Evolutionary conservation across 2,797 vertebrate genomes (phyloP).

Genomic region (Myripristis jacobus): DNA sequence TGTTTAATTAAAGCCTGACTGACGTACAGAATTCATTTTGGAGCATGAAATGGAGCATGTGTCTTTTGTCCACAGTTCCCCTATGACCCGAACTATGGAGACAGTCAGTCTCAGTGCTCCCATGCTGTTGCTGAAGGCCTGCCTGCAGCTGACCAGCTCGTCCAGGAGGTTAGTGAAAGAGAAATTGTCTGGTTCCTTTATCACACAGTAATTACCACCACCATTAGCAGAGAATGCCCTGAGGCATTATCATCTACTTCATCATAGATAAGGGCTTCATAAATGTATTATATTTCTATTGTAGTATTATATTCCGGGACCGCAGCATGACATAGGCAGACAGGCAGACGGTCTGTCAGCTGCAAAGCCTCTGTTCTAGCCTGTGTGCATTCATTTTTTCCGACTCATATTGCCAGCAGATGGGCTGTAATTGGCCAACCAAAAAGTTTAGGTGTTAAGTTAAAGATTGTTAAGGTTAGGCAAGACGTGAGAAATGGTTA

Average conservation of each 20-base stretch:
- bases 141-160: conserved; percentile 83
- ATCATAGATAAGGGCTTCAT: too few species aligned
- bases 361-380: too few species aligned
- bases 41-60: neutral
- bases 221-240: conserved; percentile 10
- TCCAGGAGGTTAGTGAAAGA: conserved; percentile 85
- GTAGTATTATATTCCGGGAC: too few species aligned
- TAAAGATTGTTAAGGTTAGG: too few species aligned
- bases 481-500: too few species aligned
- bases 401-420: too few species aligned
- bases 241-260: neutral
- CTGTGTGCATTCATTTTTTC: too few species aligned
- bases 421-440: too few species aligned
- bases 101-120: conserved; percentile 60
- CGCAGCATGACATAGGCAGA: too few species aligned
- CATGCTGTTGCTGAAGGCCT: conserved; percentile 1
- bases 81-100: conserved; percentile 61
- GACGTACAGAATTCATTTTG: neutral
- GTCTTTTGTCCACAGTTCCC: conserved; percentile 73
- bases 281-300: too few species aligned
- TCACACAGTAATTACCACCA: neutral
- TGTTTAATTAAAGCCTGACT: neutral
- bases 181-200: neutral
- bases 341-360: neutral
- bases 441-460: too few species aligned